Conservation (phyloP, 2,888 invertebrate genomes). For the Tortricodes alternella region DNA sequence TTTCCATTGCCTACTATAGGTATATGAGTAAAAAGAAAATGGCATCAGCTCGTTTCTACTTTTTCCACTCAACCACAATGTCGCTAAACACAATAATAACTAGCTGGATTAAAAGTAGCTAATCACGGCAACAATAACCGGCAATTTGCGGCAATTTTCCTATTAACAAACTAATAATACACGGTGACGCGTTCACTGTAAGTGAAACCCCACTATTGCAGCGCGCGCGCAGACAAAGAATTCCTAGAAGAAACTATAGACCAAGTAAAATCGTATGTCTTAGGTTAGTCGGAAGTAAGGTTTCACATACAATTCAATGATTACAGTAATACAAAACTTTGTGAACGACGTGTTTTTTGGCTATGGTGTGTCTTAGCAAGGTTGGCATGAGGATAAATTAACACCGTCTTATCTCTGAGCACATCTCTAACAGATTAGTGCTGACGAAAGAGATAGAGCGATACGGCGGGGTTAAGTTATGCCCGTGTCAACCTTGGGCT, state of each 20-base stretch:
- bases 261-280: not conserved
- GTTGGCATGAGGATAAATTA: too few relatives aligned
- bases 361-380: too few relatives aligned
- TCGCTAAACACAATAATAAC: slow-evolving; percentile 13
- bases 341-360: too few relatives aligned
- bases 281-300: too few relatives aligned
- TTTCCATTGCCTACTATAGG: too few relatives aligned
- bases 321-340: not conserved
- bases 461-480: too few relatives aligned
- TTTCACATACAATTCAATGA: not conserved
- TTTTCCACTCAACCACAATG: not conserved
- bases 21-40: not conserved
- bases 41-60: slow-evolving; percentile 2
- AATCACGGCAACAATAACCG: slow-evolving; percentile 18
- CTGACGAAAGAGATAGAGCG: too few relatives aligned
- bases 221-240: not conserved
- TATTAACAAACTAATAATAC: slow-evolving; percentile 23
- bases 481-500: too few relatives aligned
- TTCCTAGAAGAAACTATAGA: slow-evolving; percentile 4
- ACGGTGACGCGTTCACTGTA: slow-evolving; percentile 7
- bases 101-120: slow-evolving; percentile 21
- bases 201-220: slow-evolving; percentile 21
- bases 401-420: too few relatives aligned
- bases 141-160: slow-evolving; percentile 22
- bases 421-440: too few relatives aligned